phyloP scores from a whole-genome alignment of 2,797 vertebrate genomes.

The Tauraco hartlaubi region DNA sequence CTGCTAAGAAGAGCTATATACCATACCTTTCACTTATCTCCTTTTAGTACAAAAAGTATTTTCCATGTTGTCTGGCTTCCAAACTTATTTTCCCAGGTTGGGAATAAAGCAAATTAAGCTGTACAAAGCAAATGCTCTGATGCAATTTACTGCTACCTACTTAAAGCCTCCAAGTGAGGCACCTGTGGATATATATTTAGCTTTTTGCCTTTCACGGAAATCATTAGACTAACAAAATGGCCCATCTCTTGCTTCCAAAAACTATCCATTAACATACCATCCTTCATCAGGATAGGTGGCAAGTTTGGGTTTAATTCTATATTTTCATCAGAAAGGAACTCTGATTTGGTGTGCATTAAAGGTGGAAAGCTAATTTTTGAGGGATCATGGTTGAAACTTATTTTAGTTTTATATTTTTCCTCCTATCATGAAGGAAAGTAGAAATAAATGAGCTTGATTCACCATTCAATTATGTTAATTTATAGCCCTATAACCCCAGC shows the following conservation, averaged over 20 bases:
- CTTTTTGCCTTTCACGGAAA: background rate
- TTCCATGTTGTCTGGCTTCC: background rate
- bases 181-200: background rate
- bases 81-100: background rate
- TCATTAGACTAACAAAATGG: background rate
- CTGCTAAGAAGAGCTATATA: background rate
- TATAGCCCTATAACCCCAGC: conserved; percentile 34
- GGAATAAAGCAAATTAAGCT: background rate
- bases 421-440: background rate
- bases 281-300: background rate
- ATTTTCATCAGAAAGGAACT: conserved; percentile 28
- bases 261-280: background rate
- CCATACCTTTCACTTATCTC: background rate
- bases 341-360: background rate
- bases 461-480: conserved; percentile 51
- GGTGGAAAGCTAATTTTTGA: conserved; percentile 7
- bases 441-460: conserved; percentile 55
- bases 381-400: background rate
- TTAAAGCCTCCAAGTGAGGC: background rate
- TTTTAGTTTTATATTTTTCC: conserved; percentile 33
- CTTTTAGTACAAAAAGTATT: background rate
- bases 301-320: background rate
- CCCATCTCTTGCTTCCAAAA: conserved; percentile 15
- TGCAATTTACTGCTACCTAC: background rate
- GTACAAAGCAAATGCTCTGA: background rate